These are phyloP conservation scores for Oriolus oriolus DNA, from an alignment of 2,113 vertebrate species.

Conservation along the genomic window DNA sequence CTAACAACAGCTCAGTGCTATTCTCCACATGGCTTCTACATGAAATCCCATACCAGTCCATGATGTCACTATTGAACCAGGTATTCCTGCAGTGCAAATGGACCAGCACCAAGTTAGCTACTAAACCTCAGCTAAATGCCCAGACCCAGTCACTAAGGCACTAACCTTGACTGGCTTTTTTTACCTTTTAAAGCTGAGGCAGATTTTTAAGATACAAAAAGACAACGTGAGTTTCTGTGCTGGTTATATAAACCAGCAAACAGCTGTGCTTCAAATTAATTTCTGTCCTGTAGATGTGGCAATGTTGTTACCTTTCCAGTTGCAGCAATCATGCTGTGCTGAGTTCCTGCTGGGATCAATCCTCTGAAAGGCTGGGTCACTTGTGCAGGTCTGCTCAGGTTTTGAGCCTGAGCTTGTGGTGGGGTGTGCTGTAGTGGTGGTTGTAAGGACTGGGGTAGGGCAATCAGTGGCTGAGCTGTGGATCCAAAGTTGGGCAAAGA, in stretches of 20 bases:
- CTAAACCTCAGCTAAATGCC: neutral
- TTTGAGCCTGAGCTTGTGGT: constrained; percentile 86
- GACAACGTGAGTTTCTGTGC: fast-evolving
- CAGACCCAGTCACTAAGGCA: neutral
- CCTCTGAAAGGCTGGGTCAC: constrained; percentile 88
- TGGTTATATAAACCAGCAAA: neutral
- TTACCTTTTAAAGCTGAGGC: neutral
- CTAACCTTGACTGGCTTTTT: neutral
- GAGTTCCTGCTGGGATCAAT: constrained; percentile 85
- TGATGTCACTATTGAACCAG: neutral
- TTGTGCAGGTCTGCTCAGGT: constrained; percentile 84
- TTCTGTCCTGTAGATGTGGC: neutral
- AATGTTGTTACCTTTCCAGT: constrained; percentile 82
- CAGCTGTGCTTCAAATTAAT: neutral
- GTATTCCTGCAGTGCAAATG: neutral
- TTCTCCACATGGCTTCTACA: neutral
- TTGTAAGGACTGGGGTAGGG: constrained; percentile 86
- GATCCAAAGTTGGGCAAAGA: constrained; percentile 93
- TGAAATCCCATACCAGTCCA: neutral
- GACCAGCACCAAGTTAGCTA: neutral
- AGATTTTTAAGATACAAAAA: neutral
- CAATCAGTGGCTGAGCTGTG: constrained; percentile 90
- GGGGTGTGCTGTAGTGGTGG: constrained; percentile 81
- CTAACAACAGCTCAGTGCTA: neutral
- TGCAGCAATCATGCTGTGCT: constrained; percentile 88